Conservation (phyloP, 2,113 vertebrate species). For the Nansenia antarctica region DNA sequence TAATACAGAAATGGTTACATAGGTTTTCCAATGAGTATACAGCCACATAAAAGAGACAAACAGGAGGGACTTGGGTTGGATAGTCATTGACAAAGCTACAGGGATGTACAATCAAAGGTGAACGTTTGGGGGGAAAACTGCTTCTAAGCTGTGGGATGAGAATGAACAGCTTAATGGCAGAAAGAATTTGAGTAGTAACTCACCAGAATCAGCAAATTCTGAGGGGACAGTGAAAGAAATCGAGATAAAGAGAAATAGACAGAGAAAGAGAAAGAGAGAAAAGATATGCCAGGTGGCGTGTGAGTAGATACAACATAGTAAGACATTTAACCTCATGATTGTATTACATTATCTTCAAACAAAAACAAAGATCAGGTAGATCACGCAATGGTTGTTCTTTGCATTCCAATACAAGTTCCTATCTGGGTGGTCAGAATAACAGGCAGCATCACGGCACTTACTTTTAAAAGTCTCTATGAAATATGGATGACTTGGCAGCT, state of each 20-base stretch:
- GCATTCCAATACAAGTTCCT: not conserved
- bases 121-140: conserved; percentile 40
- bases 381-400: not conserved
- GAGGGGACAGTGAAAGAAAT: conserved; percentile 70
- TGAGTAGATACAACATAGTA: conserved; percentile 22
- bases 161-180: conserved; percentile 46
- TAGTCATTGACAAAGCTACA: conserved; percentile 41
- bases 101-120: conserved; percentile 44
- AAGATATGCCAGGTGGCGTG: conserved; percentile 63
- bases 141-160: conserved; percentile 57
- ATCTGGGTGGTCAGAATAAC: not conserved
- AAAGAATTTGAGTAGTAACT: conserved; percentile 73
- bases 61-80: conserved; percentile 32
- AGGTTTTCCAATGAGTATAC: conserved; percentile 51
- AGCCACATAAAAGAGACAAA: conserved; percentile 50
- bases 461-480: not conserved
- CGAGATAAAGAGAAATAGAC: conserved; percentile 44
- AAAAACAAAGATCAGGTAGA: no score
- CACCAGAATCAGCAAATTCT: conserved; percentile 85
- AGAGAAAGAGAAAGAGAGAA: conserved; percentile 65
- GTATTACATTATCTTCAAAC: not conserved
- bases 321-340: not conserved
- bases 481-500: not conserved
- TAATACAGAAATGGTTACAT: conserved; percentile 58
- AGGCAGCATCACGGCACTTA: not conserved